A percentile compares a stretch with the other conserved stretches of the same genome.
Conservation (phyloP, 2,888 invertebrate species). For the Camponotus fellah region DNA sequence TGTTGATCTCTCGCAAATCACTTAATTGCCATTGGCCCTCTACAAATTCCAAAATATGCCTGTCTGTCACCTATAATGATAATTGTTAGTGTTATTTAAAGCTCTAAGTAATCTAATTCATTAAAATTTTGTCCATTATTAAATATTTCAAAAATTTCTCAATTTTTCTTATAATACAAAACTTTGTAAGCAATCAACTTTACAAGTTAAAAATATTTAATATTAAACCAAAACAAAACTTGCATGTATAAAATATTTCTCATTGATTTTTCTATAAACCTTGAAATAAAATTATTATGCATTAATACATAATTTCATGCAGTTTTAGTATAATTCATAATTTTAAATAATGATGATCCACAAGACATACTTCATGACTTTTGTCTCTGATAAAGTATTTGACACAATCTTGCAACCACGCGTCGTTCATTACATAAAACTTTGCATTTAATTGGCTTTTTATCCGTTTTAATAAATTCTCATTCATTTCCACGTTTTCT, state of each 20-base stretch:
- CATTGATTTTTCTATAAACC: background rate
- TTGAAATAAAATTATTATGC: conserved; percentile 33
- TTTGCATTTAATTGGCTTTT: conserved; percentile 75
- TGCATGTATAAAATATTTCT: too few relatives aligned
- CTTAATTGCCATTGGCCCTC: conserved; percentile 90
- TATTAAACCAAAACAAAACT: background rate
- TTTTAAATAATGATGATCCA: background rate
- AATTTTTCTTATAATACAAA: background rate
- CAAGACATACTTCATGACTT: conserved; percentile 25
- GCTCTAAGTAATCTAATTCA: background rate
- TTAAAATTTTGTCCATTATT: background rate
- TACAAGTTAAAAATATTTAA: background rate
- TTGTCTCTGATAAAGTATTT: conserved; percentile 76
- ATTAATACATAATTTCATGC: background rate
- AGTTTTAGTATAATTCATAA: background rate
- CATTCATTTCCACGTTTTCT: conserved; percentile 71
- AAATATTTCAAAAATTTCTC: background rate
- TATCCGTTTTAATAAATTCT: conserved; percentile 68
- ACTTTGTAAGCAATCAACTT: background rate
- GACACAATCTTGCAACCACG: conserved; percentile 81
- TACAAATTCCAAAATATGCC: conserved; percentile 87
- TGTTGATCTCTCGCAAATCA: conserved; percentile 88
- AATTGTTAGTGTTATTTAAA: conserved; percentile 22
- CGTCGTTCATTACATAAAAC: conserved; percentile 80
- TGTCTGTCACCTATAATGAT: conserved; percentile 27